phyloP scores from a whole-genome alignment of 1,140 invertebrate genomes.

The Orussus abietinus region DNA sequence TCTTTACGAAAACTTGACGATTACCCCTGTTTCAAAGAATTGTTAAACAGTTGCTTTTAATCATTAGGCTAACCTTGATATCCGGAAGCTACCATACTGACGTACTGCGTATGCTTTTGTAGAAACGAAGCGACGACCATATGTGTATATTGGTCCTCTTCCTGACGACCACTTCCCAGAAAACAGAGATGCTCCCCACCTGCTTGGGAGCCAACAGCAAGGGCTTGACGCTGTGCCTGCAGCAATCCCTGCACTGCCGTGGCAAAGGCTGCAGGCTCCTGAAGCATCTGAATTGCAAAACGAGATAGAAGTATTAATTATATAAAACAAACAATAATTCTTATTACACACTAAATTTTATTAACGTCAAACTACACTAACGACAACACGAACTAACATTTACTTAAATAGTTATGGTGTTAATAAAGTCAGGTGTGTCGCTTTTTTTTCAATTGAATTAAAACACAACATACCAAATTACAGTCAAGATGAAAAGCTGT shows the following conservation, averaged over 20 bases:
- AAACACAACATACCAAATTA: conserved; percentile 69
- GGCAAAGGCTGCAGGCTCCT: conserved; percentile 90
- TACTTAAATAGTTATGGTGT: not conserved
- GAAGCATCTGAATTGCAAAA: conserved; percentile 85
- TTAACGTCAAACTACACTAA: conserved; percentile 4
- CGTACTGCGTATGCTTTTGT: conserved; percentile 88
- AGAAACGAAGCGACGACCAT: conserved; percentile 98
- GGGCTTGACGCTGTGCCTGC: conserved; percentile 83
- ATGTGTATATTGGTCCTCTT: conserved; percentile 95
- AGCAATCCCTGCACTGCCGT: conserved; percentile 93
- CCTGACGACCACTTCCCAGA: conserved; percentile 89
- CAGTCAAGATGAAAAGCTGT: conserved; percentile 98
- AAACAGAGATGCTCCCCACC: conserved; percentile 97
- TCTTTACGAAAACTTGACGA: not conserved
- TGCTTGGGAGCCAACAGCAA: conserved; percentile 82
- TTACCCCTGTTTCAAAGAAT: not conserved
- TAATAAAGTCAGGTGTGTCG: no score
- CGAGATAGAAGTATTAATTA: no score
- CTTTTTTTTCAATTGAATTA: no score
- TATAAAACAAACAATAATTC: no score
- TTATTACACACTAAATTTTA: not conserved
- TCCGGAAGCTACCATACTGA: conserved; percentile 89
- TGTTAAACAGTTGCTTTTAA: not conserved
- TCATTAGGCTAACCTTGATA: conserved; percentile 62
- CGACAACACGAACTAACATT: conserved; percentile 8